Base-by-base conservation (phyloP, 1,140 invertebrate genomes). In the Homarus americanus region DNA sequence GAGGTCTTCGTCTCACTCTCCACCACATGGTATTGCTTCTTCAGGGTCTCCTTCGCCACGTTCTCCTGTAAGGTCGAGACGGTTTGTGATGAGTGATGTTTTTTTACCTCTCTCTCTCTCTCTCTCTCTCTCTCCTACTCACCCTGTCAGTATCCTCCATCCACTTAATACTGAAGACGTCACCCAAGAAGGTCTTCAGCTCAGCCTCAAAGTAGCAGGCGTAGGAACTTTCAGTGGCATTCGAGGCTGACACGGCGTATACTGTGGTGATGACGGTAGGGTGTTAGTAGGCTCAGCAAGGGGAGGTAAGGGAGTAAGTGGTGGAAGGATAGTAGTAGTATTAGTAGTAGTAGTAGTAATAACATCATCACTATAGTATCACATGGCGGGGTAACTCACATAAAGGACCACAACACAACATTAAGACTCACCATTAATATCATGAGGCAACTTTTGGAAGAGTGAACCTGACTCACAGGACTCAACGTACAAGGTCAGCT, bases 391-490 rank as follows among this genome's bases (percentile, higher is more conserved):
- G n/a, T n/a, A n/a, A n/a, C n/a, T n/a, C n/a, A n/a, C n/a, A n/a
- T n/a, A n/a, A n/a, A n/a, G n/a, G n/a, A n/a, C n/a, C n/a, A n/a
- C n/a, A n/a, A n/a, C n/a, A n/a, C n/a, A n/a, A n/a, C n/a, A n/a
- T n/a, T n/a, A n/a, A n/a, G n/a, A 1, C 88, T 90, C 40, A 90
- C 88, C 80, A 20, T 36, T 63, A 41, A 76, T 84, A 12, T 90
- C 82, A 49, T 83, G 69, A 4, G 82, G 82, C 1, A 90, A 36
- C 63, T 94, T 93, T 53, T 95, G 93, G 94, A 96, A 96, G 96
- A 96, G 96, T 0, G 96, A 96, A 15, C 96, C 96, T 66, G 95
- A 96, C 93, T 96, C 95, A 94, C 96, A 96, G 24, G 96, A 95
- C 94, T 96, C 96, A 78, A 96, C 93, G 94, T 96, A 96, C 75